Evolutionary conservation across 2,888 invertebrate species (phyloP).

Genomic region (Drosophila ezoana): DNA sequence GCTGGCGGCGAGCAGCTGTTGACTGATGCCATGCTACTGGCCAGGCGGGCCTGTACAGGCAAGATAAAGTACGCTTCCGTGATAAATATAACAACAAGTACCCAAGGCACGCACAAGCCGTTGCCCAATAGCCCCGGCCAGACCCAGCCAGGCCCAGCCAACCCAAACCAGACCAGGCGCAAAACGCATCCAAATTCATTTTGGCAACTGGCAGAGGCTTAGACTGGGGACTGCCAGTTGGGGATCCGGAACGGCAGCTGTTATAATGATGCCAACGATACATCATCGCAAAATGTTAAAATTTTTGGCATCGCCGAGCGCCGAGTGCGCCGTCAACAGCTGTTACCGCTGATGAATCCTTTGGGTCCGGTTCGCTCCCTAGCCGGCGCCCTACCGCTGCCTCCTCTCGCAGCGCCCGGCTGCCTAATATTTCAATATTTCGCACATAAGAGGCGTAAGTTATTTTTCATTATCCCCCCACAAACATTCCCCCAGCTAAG

Average conservation of each 20-base stretch:
- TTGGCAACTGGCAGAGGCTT: conserved; percentile 10
- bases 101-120: conserved; percentile 79
- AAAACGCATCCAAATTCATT: conserved; percentile 76
- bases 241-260: conserved; percentile 68
- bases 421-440: conserved; percentile 79
- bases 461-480: conserved; percentile 73
- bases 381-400: not conserved
- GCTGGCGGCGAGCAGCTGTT: conserved; percentile 59
- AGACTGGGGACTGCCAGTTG: conserved; percentile 45
- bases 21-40: conserved; percentile 63
- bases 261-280: conserved; percentile 80
- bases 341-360: conserved; percentile 80
- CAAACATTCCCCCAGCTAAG: conserved; percentile 16
- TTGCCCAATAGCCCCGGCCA: conserved; percentile 54
- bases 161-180: conserved; percentile 39
- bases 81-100: conserved; percentile 81
- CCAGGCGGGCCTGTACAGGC: conserved; percentile 39
- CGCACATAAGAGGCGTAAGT: conserved; percentile 78
- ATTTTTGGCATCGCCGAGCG: conserved; percentile 67
- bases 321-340: conserved; percentile 68
- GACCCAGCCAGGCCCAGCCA: not conserved
- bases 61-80: conserved; percentile 77
- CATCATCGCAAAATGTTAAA: conserved; percentile 82
- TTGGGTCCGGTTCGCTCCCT: conserved; percentile 68
- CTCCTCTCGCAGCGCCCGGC: conserved; percentile 10